Conservation (phyloP, 2,888 invertebrate species). For the Dasypogon diadema region DNA sequence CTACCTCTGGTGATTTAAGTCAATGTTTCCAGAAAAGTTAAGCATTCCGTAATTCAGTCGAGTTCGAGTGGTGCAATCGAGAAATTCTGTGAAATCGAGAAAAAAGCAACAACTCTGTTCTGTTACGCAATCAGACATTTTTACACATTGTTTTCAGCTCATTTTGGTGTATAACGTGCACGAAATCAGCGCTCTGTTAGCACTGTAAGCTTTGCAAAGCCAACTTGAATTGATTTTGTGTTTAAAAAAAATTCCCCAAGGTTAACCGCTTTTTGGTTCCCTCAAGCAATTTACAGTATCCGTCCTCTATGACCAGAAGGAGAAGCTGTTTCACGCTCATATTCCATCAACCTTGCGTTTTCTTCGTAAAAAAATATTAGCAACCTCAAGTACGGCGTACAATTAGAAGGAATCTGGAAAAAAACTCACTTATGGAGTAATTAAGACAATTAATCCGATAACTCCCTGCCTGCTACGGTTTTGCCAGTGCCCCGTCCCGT, state of each 20-base stretch:
- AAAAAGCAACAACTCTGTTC: not conserved
- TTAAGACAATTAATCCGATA: conserved; percentile 3
- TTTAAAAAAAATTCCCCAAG: not conserved
- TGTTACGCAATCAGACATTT: not conserved
- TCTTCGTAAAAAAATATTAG: not conserved
- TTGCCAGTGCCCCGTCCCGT: too few relatives aligned
- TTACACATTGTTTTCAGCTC: not conserved
- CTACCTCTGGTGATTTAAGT: too few relatives aligned
- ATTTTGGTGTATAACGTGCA: not conserved
- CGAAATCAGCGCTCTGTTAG: not conserved
- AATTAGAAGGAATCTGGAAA: not conserved
- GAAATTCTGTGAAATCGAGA: not conserved
- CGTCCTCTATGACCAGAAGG: not conserved
- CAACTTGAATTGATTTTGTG: not conserved
- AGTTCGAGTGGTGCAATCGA: too few relatives aligned
- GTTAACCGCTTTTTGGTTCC: not conserved
- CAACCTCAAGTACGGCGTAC: not conserved
- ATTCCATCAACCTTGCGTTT: not conserved
- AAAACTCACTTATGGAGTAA: not conserved
- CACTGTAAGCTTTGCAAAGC: not conserved
- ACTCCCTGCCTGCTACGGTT: not conserved
- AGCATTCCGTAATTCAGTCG: too few relatives aligned
- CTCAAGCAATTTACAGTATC: not conserved
- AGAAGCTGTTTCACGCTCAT: not conserved
- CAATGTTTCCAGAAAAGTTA: too few relatives aligned